Evolutionary conservation across 2,113 vertebrate genomes (phyloP).

Genomic region (Perccottus glenii): DNA sequence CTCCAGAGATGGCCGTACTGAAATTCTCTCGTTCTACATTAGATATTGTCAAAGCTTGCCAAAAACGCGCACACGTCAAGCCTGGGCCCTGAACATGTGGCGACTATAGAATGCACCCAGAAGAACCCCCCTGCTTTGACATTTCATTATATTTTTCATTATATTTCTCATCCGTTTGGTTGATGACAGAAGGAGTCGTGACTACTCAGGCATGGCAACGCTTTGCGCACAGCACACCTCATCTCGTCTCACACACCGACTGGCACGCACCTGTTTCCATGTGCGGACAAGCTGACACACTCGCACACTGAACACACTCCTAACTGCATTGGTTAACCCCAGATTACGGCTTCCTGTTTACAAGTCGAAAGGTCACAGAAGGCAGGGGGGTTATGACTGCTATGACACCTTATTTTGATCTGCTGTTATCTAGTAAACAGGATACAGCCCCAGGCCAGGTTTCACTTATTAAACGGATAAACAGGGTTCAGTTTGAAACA

Average conservation of each 20-base stretch:
- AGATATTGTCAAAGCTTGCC: conserved; percentile 59
- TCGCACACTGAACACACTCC: conserved; percentile 34
- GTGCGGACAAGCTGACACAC: conserved; percentile 18
- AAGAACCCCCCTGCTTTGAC: conserved; percentile 74
- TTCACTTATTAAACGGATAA: conserved; percentile 42
- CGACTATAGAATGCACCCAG: conserved; percentile 46
- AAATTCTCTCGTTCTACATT: conserved; percentile 50
- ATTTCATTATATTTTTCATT: conserved; percentile 83
- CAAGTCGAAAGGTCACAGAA: conserved; percentile 71
- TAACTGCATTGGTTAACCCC: conserved; percentile 48
- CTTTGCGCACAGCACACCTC: conserved; percentile 65
- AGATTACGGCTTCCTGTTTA: conserved; percentile 74
- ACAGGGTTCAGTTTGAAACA: conserved; percentile 33
- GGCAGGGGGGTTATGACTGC: conserved; percentile 46
- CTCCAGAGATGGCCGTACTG: conserved; percentile 59
- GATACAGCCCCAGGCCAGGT: conserved; percentile 34
- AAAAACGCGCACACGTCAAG: conserved; percentile 39
- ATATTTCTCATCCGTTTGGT: conserved; percentile 77
- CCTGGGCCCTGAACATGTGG: conserved; percentile 53
- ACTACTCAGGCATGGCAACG: conserved; percentile 70
- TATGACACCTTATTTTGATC: conserved; percentile 65
- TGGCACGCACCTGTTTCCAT: conserved; percentile 39
- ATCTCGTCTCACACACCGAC: conserved; percentile 51
- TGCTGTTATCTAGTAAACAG: conserved; percentile 55
- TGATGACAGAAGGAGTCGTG: conserved; percentile 74